A percentile compares a stretch with the other conserved stretches of the same genome.
These are phyloP conservation scores for Mirza zaza DNA, from an alignment of 2,113 vertebrate genomes.

Conservation along the genomic window DNA sequence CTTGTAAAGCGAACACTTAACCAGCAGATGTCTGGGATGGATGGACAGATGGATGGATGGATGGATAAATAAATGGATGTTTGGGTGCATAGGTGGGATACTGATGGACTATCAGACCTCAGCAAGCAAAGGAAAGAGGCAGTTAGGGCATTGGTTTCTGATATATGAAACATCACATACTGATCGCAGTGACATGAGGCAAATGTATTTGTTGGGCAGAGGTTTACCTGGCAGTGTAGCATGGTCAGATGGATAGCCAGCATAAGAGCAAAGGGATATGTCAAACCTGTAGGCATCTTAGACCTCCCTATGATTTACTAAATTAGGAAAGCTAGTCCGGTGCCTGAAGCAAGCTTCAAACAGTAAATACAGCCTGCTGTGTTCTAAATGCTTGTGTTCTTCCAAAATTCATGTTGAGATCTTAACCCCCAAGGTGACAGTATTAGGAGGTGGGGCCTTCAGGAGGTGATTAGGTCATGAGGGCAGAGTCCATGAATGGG, in stretches of 20 bases:
- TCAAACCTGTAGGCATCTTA: not conserved
- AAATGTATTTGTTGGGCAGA: not conserved
- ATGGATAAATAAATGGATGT: not conserved
- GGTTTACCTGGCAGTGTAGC: not conserved
- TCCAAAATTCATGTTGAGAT: not conserved
- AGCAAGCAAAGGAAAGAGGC: not conserved
- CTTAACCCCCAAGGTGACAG: not conserved
- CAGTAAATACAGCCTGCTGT: not conserved
- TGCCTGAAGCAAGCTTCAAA: not conserved
- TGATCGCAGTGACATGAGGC: not conserved
- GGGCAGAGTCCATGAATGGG: not conserved
- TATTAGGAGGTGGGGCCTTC: not conserved
- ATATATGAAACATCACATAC: not conserved
- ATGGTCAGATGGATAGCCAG: not conserved
- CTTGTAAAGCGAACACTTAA: not conserved
- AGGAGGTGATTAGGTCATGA: not conserved
- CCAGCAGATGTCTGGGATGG: not conserved
- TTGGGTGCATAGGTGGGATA: too few relatives aligned
- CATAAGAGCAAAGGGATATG: not conserved
- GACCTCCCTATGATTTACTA: not conserved
- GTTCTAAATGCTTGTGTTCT: not conserved
- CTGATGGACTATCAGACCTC: not conserved
- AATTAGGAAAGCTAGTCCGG: not conserved
- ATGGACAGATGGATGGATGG: not conserved
- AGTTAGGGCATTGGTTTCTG: constrained; percentile 18